Base-by-base conservation (phyloP, 1,140 invertebrate genomes). In the Campoletis sonorensis region DNA sequence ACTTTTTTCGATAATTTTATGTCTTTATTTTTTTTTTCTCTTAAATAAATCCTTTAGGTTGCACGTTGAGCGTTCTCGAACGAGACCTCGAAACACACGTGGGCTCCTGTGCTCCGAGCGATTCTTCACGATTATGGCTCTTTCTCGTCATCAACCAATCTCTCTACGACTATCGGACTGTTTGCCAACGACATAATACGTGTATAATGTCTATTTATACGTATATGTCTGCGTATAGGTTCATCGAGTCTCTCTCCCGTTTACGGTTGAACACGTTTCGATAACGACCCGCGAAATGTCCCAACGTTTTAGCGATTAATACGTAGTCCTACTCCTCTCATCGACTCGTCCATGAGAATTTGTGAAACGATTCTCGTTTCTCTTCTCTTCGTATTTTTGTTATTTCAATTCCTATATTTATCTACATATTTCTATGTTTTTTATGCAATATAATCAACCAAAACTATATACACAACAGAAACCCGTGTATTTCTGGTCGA, bases 251-350 rank as follows among this genome's bases (percentile, higher is more conserved):
- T 75, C 49, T 54, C 72, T 54, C 23, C 10, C 49, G 26, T 75
- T 75, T 75, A 58, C 49, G 49, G 72, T 75, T 26, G 16, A 75
- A 75, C 72, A 75, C 72, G 72, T 75, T 58, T 75, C 49, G 72
- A 75, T 75, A 75, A 75, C 72, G 72, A 75, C 23, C 26, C 72
- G 72, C 49, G 49, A 75, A 75, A 75, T 30, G 72, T 26, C 67
- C 45, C 49, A 75, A 49, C 72, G 27, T 54, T 75, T 75, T 75
- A 54, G 72, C 72, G 72, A 75, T 75, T 75, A 75, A 75, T 58
- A 75, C 72, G 45, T 0, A 16, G 37, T 16, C 11, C 67, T n/a
- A 7, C 30, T 70, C 1, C 30, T 33, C 67, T 70, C 72, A 75
- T 75, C 72, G 72, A 45, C 72, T 8, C 10, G 72, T 27, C 1